Evolutionary conservation across 2,797 vertebrate genomes (phyloP), one percentile per base, ranked within the genome.

Genomic region (Garrulus glandarius): DNA sequence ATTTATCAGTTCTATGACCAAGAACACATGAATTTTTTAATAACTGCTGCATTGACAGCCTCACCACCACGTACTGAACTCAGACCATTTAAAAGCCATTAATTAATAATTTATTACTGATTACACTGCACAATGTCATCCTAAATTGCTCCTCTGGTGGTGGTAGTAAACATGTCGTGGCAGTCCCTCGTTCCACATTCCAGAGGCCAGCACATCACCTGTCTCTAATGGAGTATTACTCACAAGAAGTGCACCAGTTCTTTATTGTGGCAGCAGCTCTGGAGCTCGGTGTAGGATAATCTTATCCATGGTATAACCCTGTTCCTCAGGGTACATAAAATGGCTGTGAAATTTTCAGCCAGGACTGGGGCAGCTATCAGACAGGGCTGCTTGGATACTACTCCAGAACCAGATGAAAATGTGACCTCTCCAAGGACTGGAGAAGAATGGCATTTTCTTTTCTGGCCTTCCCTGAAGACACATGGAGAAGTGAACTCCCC

Each of bases 101-200:
- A 82, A 89, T 96, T 96, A 96, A 96, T 94, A 74, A 95, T 96
- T 96, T 89, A 95, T 94, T 92, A 74, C 75, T 89, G 77, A 95
- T 96, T 94, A 68, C 59, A 77, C 32, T 95, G 94, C 77, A 75
- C 75, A 84, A 34, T 57, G 55, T 60, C 80, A 91, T 60, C 63
- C 59, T 69, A 76, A 84, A 89, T 89, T 89, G 80, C 43, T 87
- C 71, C 43, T 94, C 69, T 77, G 64, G 39, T 86, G 47, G 20
- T 77, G 44, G 63, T 22, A 91, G 72, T 91, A 96, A 97, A 95
- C 37, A 84, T 79, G 75, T 49, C 82, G 76, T 26, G 44, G 70
- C 65, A 91, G 57, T 72, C 74, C 44, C 60, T 69, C 68, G 53
- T 57, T 89, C 85, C 60, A 34, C 44, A 20, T 84, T 74, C 52